Base-by-base conservation (phyloP, 2,797 vertebrate species). In the Sebastes oblongus region DNA sequence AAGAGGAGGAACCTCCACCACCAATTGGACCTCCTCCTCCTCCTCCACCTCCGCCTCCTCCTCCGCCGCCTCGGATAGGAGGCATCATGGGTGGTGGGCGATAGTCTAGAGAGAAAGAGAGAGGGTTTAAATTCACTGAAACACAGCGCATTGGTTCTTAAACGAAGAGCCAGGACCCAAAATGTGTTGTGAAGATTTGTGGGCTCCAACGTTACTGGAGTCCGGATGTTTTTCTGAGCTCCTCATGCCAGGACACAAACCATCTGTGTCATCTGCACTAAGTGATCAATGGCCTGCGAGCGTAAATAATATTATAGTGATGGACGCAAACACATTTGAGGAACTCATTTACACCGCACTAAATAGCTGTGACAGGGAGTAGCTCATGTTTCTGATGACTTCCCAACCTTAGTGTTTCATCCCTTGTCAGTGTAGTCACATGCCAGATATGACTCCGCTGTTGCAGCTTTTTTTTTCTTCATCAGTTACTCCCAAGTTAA, bases 21-120 rank as follows among this genome's bases (percentile, higher is more conserved):
- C 79, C 72, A 1, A 72, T 34, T 29, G 69, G 24, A 68, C 82
- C 77, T 30, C 77, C 85, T 10, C 81, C 83, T 32, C 29, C 29
- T 29, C 27, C 27, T 27, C 27, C 77, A 14, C 77, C 85, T 10
- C 81, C 83, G 29, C 76, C 85, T 12, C 77, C 77, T 50, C 77
- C 84, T 14, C 78, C 70, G 8, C 76, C 86, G 0, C 88, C 86
- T 69, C 92, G 84, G 60, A 56, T 93, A 1, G 94, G 90, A 24
- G 93, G 94, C 29, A 93, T 65, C 72, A 94, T 80, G 30, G 89
- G 93, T 60, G 94, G 91, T 24, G 90, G 93, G 7, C 91, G 91
- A 82, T 88, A 94, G 78, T 95, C 94, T 95, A 66, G 75, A 82
- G 36, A 80, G 18, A 82, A 72, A 70, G 27, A 52, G 12, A 65